These are phyloP conservation scores for Eulemur rufifrons DNA, from an alignment of 2,113 vertebrate genomes.

Conservation along the genomic window DNA sequence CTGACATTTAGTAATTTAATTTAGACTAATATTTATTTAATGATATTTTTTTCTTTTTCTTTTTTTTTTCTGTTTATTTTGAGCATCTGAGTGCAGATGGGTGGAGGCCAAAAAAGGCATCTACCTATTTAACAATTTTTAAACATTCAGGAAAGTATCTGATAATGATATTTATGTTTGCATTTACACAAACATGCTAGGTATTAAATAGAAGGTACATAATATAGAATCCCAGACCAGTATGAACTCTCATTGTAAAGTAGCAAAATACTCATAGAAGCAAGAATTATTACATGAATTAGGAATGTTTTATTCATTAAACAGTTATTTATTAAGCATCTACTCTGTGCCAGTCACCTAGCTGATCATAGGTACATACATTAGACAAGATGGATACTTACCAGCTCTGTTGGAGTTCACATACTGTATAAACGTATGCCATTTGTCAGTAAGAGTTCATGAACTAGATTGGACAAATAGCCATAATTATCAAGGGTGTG, in stretches of 20 bases:
- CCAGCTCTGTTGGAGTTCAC: background rate
- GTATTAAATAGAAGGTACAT: background rate
- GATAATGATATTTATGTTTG: slow-evolving; percentile 36
- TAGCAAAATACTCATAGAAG: background rate
- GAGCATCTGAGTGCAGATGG: too few relatives aligned
- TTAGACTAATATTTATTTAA: slow-evolving; percentile 28
- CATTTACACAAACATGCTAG: background rate
- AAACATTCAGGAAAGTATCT: slow-evolving; percentile 12
- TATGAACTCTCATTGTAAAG: slow-evolving; percentile 7
- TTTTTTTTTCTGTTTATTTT: too few relatives aligned
- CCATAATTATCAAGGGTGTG: background rate
- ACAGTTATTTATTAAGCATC: background rate
- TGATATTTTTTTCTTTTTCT: background rate
- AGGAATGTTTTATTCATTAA: slow-evolving; percentile 25
- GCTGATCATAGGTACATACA: background rate
- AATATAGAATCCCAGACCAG: background rate
- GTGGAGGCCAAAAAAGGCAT: too few relatives aligned
- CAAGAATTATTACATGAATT: background rate
- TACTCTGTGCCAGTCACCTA: background rate
- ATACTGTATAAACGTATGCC: background rate
- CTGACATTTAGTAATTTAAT: slow-evolving; percentile 15
- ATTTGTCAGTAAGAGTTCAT: background rate
- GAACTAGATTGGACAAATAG: slow-evolving; percentile 38
- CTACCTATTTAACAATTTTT: slow-evolving; percentile 13
- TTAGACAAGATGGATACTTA: background rate